These are phyloP conservation scores for Pollachius pollachius DNA, from an alignment of 2,113 vertebrate genomes.

Conservation along the genomic window DNA sequence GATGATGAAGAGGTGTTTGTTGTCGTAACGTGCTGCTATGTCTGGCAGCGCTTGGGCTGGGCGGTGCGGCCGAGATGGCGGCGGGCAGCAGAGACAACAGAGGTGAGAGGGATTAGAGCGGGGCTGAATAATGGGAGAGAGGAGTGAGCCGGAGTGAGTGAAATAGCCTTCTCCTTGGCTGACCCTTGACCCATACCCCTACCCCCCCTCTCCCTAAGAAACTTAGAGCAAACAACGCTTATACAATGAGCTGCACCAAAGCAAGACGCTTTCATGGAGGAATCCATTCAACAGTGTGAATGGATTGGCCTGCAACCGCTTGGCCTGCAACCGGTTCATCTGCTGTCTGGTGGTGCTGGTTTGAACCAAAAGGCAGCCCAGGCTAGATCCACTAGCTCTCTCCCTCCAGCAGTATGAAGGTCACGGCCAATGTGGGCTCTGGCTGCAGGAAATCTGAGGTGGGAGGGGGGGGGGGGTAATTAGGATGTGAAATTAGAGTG, in stretches of 20 bases:
- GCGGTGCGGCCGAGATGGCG: background rate
- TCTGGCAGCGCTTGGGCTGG: conserved; percentile 34
- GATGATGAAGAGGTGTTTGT: conserved; percentile 66
- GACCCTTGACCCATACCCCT: conserved; percentile 49
- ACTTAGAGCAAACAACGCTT: conserved; percentile 47
- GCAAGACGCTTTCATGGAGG: conserved; percentile 23
- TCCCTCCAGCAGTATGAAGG: conserved; percentile 48
- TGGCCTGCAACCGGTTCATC: conserved; percentile 6
- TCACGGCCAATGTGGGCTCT: conserved; percentile 54
- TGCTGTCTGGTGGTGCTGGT: conserved; percentile 1
- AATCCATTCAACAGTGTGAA: conserved; percentile 37
- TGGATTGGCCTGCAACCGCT: conserved; percentile 16
- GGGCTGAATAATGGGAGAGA: conserved; percentile 59
- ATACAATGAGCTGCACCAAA: conserved; percentile 59
- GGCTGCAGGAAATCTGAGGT: conserved; percentile 51
- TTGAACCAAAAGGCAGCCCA: conserved; percentile 31
- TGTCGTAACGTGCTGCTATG: conserved; percentile 49
- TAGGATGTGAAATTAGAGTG: conserved; percentile 67
- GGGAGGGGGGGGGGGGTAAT: conserved; percentile 44
- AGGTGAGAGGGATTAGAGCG: conserved; percentile 55
- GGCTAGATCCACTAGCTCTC: conserved; percentile 24
- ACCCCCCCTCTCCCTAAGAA: conserved; percentile 29
- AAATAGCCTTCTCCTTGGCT: conserved; percentile 50
- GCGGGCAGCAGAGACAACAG: conserved; percentile 48
- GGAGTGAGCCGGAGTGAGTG: conserved; percentile 55